Evolutionary conservation across 2,888 invertebrate species (phyloP).

Genomic region (Drosophila nr. perissopoda): DNA sequence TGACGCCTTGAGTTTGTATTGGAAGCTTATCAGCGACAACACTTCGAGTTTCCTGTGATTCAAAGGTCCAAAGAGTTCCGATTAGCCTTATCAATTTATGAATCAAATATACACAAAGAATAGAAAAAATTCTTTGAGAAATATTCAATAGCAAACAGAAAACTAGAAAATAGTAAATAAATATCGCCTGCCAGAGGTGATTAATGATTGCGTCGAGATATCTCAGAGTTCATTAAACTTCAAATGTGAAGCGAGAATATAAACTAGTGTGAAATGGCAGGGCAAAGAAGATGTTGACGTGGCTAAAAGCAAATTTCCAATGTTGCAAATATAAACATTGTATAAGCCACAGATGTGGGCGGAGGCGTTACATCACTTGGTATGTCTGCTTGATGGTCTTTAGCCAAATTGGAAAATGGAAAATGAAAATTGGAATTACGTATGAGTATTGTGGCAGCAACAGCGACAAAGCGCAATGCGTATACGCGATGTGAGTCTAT

Average conservation of each 20-base stretch:
- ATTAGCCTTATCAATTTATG: conserved; percentile 24
- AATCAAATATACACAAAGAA: background rate
- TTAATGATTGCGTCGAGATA: conserved; percentile 23
- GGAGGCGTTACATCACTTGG: conserved; percentile 54
- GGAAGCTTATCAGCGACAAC: conserved; percentile 25
- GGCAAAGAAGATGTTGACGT: conserved; percentile 15
- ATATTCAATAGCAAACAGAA: background rate
- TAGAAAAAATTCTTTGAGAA: background rate
- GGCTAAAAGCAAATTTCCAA: conserved; percentile 7
- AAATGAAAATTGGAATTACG: conserved; percentile 43
- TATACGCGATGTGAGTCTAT: conserved; percentile 46
- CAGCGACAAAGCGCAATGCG: conserved; percentile 45
- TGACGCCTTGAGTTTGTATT: background rate
- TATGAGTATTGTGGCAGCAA: conserved; percentile 36
- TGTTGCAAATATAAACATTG: conserved; percentile 41
- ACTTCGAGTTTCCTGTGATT: conserved; percentile 20
- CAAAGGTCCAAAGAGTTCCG: conserved; percentile 13
- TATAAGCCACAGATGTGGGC: conserved; percentile 16
- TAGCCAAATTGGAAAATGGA: conserved; percentile 40
- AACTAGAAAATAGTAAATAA: conserved; percentile 3
- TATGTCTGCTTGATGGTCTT: conserved; percentile 31
- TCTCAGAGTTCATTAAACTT: conserved; percentile 43
- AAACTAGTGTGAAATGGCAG: conserved; percentile 1
- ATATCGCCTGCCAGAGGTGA: conserved; percentile 16
- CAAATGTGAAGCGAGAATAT: background rate